Conservation (phyloP, 2,113 vertebrate species). For the Apaloderma vittatum region DNA sequence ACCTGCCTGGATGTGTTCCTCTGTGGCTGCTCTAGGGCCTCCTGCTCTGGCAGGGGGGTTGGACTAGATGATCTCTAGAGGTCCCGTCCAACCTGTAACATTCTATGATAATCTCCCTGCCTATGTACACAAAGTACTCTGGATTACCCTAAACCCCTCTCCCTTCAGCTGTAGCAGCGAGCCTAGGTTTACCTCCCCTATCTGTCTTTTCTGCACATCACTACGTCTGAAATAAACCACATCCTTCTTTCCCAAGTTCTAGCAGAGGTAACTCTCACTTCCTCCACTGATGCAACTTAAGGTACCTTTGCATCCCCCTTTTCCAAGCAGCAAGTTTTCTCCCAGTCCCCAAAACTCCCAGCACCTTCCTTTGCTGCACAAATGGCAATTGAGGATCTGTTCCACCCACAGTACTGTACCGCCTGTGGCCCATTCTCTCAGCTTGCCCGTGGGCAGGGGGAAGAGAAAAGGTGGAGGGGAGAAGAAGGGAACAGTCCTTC, state of each 20-base stretch:
- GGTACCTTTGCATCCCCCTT: neutral
- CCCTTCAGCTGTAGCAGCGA: neutral
- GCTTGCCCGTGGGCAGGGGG: accelerated
- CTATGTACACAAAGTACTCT: accelerated
- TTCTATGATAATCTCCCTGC: too few species aligned
- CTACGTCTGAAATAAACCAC: neutral
- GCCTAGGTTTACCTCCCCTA: neutral
- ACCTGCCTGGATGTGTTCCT: too few species aligned
- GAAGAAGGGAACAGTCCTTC: neutral
- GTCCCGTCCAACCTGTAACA: too few species aligned
- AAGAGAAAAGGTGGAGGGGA: neutral
- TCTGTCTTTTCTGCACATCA: neutral
- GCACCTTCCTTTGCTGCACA: neutral
- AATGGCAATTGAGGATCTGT: accelerated
- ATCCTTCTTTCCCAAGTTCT: neutral
- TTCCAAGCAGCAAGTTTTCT: neutral
- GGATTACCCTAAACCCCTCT: neutral
- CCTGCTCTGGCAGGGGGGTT: too few species aligned
- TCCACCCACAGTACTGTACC: neutral
- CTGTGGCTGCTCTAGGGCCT: too few species aligned
- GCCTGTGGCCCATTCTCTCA: accelerated
- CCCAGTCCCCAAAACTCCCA: neutral
- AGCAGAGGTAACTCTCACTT: neutral
- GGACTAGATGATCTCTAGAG: too few species aligned
- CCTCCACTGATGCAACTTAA: neutral